Conservation (phyloP, 2,888 invertebrate genomes). For the Panzeria rudis region DNA sequence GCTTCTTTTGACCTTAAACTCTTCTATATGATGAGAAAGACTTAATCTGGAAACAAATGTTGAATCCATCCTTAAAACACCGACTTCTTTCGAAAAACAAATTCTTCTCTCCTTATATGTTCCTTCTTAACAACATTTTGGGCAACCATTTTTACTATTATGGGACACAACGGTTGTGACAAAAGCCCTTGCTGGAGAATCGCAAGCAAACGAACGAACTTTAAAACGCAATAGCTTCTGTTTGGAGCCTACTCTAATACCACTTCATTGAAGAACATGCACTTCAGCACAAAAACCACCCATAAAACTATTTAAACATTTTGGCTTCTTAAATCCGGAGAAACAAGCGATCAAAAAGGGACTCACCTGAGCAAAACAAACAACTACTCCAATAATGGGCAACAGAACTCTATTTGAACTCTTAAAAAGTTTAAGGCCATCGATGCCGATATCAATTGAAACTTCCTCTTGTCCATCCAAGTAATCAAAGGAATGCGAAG, state of each 20-base stretch:
- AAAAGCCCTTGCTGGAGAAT: conserved; percentile 60
- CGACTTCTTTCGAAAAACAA: conserved; percentile 31
- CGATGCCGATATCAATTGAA: conserved; percentile 12
- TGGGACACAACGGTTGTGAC: conserved; percentile 35
- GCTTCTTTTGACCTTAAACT: conserved; percentile 26
- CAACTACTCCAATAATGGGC: conserved; percentile 12
- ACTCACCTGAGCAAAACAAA: conserved; percentile 29
- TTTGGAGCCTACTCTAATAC: conserved; percentile 26
- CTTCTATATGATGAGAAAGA: conserved; percentile 36
- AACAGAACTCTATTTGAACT: too few species aligned
- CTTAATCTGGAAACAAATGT: conserved; percentile 24
- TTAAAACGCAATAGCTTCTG: conserved; percentile 31
- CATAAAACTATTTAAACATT: conserved; percentile 39
- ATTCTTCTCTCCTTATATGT: not conserved
- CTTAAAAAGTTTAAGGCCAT: not conserved
- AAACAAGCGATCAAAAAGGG: conserved; percentile 58
- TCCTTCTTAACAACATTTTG: not conserved
- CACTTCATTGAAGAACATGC: not conserved
- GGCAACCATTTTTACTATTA: too few species aligned
- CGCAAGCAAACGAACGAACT: conserved; percentile 45
- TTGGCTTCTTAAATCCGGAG: conserved; percentile 54
- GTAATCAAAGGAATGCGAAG: conserved; percentile 26
- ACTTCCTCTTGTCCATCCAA: conserved; percentile 40
- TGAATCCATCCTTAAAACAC: conserved; percentile 35
- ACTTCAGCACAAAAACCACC: conserved; percentile 54